Evolutionary conservation across 2,797 vertebrate genomes (phyloP).

Genomic region (Xenopus petersii): DNA sequence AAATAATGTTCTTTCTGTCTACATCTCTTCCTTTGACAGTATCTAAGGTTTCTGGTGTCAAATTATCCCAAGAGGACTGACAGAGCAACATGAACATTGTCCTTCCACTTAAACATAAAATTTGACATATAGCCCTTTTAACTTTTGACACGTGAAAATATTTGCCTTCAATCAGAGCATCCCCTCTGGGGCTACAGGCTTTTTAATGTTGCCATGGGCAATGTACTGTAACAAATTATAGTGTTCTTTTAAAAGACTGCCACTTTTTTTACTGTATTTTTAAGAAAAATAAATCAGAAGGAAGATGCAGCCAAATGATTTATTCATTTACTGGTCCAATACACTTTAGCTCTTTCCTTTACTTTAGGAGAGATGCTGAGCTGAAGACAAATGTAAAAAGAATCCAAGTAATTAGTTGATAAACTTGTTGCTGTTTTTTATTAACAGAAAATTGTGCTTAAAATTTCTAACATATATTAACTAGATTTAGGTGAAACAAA

Average conservation of each 20-base stretch:
- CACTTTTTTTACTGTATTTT: neutral
- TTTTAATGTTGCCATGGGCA: neutral
- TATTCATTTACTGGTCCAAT: too few species aligned
- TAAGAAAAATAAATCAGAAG: too few species aligned
- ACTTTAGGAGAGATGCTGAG: too few species aligned
- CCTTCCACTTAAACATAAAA: conserved; percentile 29
- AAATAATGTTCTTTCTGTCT: conserved; percentile 33
- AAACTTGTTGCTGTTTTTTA: too few species aligned
- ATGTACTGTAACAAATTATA: neutral
- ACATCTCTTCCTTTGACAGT: conserved; percentile 32
- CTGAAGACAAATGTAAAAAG: too few species aligned
- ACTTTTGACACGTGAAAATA: conserved; percentile 35
- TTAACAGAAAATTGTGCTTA: too few species aligned
- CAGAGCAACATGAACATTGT: conserved; percentile 35
- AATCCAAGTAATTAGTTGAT: too few species aligned
- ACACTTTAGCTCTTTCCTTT: too few species aligned
- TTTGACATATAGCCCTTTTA: conserved; percentile 38
- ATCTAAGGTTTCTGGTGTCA: conserved; percentile 40
- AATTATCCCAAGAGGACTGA: conserved; percentile 35
- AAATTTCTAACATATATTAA: too few species aligned
- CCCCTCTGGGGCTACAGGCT: neutral
- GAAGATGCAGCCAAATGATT: too few species aligned
- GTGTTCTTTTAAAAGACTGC: neutral
- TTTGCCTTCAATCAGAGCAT: conserved; percentile 29
- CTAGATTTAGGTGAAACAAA: too few species aligned